Conservation (phyloP, 64 coral and sea anemone species). For the Actinia equina region DNA sequence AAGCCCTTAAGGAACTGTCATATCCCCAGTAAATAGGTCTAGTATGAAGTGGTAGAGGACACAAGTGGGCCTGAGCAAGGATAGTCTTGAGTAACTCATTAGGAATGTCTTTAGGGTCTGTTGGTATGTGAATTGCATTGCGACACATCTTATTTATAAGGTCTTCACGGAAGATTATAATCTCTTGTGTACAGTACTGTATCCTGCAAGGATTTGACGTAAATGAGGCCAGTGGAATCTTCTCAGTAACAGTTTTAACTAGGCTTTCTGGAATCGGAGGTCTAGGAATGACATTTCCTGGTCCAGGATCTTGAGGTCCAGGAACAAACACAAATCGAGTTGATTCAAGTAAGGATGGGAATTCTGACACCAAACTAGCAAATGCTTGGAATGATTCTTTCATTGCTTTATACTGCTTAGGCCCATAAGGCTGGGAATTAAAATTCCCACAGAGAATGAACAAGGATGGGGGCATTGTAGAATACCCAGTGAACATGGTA, state of each 20-base stretch:
- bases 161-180: slow-evolving; percentile 93
- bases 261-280: slow-evolving; percentile 77
- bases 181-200: slow-evolving; percentile 97
- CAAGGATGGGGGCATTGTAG: slow-evolving; percentile 83
- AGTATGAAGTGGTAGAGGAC: slow-evolving; percentile 87
- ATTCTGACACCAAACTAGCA: slow-evolving; percentile 85
- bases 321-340: slow-evolving; percentile 95
- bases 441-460: slow-evolving; percentile 98
- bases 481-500: slow-evolving; percentile 80
- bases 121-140: slow-evolving; percentile 80
- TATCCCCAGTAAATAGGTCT: slow-evolving; percentile 94
- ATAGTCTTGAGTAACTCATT: slow-evolving; percentile 86
- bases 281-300: slow-evolving; percentile 90
- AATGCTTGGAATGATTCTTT: slow-evolving; percentile 72
- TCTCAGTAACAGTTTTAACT: slow-evolving; percentile 49
- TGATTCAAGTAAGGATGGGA: slow-evolving; percentile 79
- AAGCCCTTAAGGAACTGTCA: slow-evolving; percentile 76
- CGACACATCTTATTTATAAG: slow-evolving; percentile 98
- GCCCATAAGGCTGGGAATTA: slow-evolving; percentile 81
- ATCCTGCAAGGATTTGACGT: slow-evolving; percentile 88
- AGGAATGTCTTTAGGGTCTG: slow-evolving; percentile 87
- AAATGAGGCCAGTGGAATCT: slow-evolving; percentile 82
- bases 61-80: slow-evolving; percentile 79
- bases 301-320: slow-evolving; percentile 93
- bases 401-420: slow-evolving; percentile 62